Percentiles rank a stretch among this genome's conserved stretches.
Evolutionary conservation across 1,140 invertebrate species (phyloP).

Genomic region (Octopus bimaculoides): DNA sequence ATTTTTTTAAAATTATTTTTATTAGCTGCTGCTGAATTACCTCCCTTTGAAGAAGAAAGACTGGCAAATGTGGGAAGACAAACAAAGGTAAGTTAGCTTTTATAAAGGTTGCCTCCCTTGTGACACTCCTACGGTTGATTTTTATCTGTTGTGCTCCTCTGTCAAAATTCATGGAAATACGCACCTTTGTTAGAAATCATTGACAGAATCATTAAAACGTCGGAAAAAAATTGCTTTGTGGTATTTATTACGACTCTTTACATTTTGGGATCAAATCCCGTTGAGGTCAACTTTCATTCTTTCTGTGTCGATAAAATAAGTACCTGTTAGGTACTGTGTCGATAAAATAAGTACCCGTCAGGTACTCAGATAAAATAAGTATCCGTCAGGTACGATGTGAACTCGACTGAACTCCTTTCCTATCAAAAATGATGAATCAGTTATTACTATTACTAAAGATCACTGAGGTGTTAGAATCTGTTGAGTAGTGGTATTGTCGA

Average conservation of each 20-base stretch:
- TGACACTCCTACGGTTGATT: neutral
- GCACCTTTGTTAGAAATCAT: neutral
- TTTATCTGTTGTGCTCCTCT: neutral
- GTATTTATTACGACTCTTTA: slow-evolving; percentile 2
- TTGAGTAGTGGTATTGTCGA: too few relatives aligned
- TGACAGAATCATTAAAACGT: neutral
- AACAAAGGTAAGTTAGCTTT: slow-evolving; percentile 31
- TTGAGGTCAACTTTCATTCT: too few relatives aligned
- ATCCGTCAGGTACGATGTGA: too few relatives aligned
- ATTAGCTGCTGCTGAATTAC: slow-evolving; percentile 42
- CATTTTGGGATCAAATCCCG: too few relatives aligned
- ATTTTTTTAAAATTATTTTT: slow-evolving; percentile 10
- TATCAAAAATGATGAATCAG: too few relatives aligned
- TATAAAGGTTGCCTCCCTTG: neutral
- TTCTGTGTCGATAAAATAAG: too few relatives aligned
- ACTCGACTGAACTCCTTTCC: too few relatives aligned
- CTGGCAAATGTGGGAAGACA: slow-evolving; percentile 33
- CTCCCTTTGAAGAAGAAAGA: slow-evolving; percentile 32
- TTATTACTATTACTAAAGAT: too few relatives aligned
- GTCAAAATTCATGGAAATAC: neutral
- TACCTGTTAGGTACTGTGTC: too few relatives aligned
- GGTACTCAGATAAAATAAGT: too few relatives aligned
- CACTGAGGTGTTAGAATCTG: too few relatives aligned
- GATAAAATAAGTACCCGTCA: too few relatives aligned
- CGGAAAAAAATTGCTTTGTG: neutral